Conservation (phyloP, 1,140 invertebrate genomes). For the Drosophila biarmipes region DNA sequence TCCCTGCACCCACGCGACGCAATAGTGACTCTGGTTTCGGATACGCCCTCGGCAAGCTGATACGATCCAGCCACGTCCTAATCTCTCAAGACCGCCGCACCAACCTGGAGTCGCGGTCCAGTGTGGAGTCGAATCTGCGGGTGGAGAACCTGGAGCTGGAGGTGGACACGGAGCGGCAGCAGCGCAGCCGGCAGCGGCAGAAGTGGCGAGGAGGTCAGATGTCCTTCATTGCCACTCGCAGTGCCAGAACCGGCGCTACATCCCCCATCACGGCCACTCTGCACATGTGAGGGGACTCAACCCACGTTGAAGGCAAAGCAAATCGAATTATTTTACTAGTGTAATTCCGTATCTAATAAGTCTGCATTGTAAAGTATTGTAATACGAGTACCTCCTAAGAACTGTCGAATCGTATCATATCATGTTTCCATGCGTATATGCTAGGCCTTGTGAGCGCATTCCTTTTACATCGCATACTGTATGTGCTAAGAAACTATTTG, state of each 20-base stretch:
- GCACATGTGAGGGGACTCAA: conserved; percentile 42
- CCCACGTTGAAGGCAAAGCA: conserved; percentile 10
- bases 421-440: conserved; percentile 16
- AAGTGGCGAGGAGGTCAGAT: conserved; percentile 9
- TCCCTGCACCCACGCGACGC: conserved; percentile 37
- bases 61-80: conserved; percentile 19
- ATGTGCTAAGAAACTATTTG: conserved; percentile 34
- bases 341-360: conserved; percentile 22
- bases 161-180: conserved; percentile 24
- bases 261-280: conserved; percentile 56
- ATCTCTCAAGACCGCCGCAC: background rate
- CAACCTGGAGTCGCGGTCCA: background rate
- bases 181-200: conserved; percentile 21
- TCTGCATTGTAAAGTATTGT: conserved; percentile 31
- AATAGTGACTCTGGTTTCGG: conserved; percentile 47
- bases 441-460: conserved; percentile 2
- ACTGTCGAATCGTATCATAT: conserved; percentile 44
- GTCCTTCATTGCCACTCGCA: background rate
- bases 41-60: conserved; percentile 21
- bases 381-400: conserved; percentile 17
- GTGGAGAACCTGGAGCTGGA: conserved; percentile 55
- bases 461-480: conserved; percentile 17
- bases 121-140: conserved; percentile 16
- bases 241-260: background rate
- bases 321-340: conserved; percentile 19